phyloP scores from a whole-genome alignment of 2,888 invertebrate genomes.

The Drosophila planitibia region DNA sequence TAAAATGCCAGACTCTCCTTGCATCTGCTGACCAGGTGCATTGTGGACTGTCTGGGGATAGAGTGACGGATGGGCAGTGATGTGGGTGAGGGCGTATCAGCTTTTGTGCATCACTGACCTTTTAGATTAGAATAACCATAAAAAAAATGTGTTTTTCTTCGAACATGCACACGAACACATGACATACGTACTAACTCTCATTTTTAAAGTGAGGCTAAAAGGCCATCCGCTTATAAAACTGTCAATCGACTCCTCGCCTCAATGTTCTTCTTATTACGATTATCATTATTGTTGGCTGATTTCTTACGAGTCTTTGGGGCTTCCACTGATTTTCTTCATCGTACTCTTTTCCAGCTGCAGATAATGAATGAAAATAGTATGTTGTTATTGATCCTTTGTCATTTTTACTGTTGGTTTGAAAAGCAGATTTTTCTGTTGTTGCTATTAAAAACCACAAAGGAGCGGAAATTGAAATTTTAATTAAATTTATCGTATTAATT shows the following conservation, averaged over 20 bases:
- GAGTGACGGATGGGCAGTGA: background rate
- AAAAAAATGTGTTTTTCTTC: constrained; percentile 6
- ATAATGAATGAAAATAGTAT: constrained; percentile 46
- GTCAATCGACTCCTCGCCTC: constrained; percentile 33
- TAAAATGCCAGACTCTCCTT: constrained; percentile 12
- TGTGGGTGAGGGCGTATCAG: background rate
- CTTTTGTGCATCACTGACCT: constrained; percentile 6
- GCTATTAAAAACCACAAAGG: constrained; percentile 47
- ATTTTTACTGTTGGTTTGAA: constrained; percentile 24
- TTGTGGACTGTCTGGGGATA: constrained; percentile 1
- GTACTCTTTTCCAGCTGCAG: constrained; percentile 12
- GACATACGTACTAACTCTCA: background rate
- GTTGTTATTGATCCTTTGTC: constrained; percentile 13
- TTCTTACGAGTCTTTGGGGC: background rate
- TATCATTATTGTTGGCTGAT: constrained; percentile 33
- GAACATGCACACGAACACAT: constrained; percentile 5
- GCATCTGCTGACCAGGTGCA: constrained; percentile 8
- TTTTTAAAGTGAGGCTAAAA: background rate
- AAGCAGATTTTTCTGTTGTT: constrained; percentile 16
- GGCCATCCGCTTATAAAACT: constrained; percentile 5
- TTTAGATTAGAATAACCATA: constrained; percentile 1
- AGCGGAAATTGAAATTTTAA: constrained; percentile 52
- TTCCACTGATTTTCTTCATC: background rate
- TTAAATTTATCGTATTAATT: constrained; percentile 52
- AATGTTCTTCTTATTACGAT: constrained; percentile 25